phyloP scores from a whole-genome alignment of 2,113 vertebrate genomes.

The Pongo pygmaeus region DNA sequence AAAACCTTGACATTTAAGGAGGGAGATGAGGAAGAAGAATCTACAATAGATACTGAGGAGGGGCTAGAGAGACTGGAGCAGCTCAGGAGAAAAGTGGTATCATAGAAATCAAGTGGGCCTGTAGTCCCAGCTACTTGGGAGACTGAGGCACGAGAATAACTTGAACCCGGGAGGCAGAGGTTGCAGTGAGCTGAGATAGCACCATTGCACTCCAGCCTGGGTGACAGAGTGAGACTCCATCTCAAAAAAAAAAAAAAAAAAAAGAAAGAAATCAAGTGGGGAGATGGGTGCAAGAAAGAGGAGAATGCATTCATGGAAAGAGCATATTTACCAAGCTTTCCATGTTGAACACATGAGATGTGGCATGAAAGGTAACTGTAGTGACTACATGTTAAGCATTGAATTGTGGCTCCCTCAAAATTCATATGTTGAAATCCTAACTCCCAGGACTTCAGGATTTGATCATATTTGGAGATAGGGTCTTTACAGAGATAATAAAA shows the following conservation, averaged over 20 bases:
- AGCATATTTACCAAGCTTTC: background rate
- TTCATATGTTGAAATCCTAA: background rate
- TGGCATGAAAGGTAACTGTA: background rate
- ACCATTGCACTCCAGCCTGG: too few species aligned
- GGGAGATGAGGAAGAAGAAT: background rate
- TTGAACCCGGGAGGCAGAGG: too few species aligned
- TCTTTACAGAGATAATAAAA: background rate
- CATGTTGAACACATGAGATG: background rate
- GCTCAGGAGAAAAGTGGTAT: background rate
- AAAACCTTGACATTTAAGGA: background rate
- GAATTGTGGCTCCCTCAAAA: background rate
- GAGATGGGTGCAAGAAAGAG: background rate
- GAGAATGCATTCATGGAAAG: background rate
- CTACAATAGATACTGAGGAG: background rate
- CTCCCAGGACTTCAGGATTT: background rate
- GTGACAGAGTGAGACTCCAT: too few species aligned
- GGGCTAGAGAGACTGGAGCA: background rate
- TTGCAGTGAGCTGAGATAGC: too few species aligned
- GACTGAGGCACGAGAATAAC: too few species aligned
- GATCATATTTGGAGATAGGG: background rate
- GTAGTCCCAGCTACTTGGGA: too few species aligned
- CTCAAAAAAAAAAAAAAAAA: too few species aligned
- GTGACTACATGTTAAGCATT: background rate
- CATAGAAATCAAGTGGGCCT: background rate
- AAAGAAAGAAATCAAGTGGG: background rate